Percentiles rank a stretch among this genome's conserved stretches.
Conservation (phyloP, 2,888 invertebrate genomes). For the Smittia aterrima region DNA sequence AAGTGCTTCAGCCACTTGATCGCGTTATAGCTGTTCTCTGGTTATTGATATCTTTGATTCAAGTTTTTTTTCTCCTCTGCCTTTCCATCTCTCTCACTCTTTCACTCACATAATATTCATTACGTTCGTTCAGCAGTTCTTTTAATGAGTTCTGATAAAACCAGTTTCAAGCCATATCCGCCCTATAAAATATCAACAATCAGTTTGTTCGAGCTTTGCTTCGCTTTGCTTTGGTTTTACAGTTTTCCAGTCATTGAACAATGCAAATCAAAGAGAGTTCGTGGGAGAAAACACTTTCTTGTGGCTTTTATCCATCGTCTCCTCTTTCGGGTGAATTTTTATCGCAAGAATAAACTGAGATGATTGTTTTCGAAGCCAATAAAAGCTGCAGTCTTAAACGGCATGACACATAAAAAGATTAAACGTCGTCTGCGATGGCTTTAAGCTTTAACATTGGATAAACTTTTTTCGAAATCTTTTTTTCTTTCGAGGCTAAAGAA, state of each 20-base stretch:
- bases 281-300: constrained; percentile 28
- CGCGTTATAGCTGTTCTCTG: constrained; percentile 38
- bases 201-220: constrained; percentile 35
- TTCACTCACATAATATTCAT: constrained; percentile 29
- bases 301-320: neutral
- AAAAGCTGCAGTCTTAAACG: too few species aligned
- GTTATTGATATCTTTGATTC: constrained; percentile 38
- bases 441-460: too few species aligned
- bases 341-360: neutral
- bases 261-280: constrained; percentile 37
- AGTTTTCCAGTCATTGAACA: constrained; percentile 37
- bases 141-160: constrained; percentile 35
- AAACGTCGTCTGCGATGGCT: too few species aligned
- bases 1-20: constrained; percentile 30
- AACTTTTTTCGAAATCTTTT: too few species aligned
- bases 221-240: constrained; percentile 30
- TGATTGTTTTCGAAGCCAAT: neutral
- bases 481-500: too few species aligned
- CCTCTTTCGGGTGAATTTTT: neutral
- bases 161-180: constrained; percentile 41
- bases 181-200: constrained; percentile 37
- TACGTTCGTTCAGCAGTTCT: constrained; percentile 12
- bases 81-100: neutral
- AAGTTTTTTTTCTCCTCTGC: constrained; percentile 9
- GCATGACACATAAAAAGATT: too few species aligned